Percentiles rank a stretch among this genome's conserved stretches.
phyloP scores from a whole-genome alignment of 1,140 invertebrate species.

The Musca domestica region DNA sequence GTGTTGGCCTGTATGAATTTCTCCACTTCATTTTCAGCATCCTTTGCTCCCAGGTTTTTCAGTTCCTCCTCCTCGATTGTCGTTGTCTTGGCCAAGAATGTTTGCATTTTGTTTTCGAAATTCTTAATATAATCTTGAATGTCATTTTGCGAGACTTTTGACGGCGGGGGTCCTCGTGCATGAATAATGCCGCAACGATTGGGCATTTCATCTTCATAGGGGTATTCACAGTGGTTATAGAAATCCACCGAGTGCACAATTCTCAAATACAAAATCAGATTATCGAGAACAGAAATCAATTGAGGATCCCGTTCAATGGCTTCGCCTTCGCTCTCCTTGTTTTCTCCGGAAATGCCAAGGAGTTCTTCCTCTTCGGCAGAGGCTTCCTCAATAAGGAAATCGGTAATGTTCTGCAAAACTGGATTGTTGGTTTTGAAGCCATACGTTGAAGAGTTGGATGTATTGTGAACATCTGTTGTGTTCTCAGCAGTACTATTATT shows the following conservation, averaged over 20 bases:
- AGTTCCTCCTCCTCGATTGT: slow-evolving; percentile 78
- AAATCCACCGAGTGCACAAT: slow-evolving; percentile 99
- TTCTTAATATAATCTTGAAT: slow-evolving; percentile 74
- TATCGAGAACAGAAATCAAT: slow-evolving; percentile 68
- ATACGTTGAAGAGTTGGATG: slow-evolving; percentile 57
- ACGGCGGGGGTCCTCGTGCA: slow-evolving; percentile 82
- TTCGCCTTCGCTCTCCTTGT: slow-evolving; percentile 58
- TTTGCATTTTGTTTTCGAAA: slow-evolving; percentile 85
- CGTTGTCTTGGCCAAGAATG: slow-evolving; percentile 74
- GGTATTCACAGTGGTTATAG: slow-evolving; percentile 98
- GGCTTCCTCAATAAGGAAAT: slow-evolving; percentile 97
- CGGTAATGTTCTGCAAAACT: slow-evolving; percentile 94
- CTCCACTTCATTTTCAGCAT: slow-evolving; percentile 85
- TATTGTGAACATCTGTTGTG: not conserved
- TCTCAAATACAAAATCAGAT: slow-evolving; percentile 89
- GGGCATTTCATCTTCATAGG: slow-evolving; percentile 99
- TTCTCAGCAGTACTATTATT: not conserved
- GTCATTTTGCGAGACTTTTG: slow-evolving; percentile 69
- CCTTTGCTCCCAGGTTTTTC: slow-evolving; percentile 82
- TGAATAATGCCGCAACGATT: slow-evolving; percentile 98
- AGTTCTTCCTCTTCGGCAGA: slow-evolving; percentile 97
- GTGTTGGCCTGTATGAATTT: slow-evolving; percentile 93
- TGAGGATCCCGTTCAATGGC: slow-evolving; percentile 76
- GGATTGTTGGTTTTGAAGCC: slow-evolving; percentile 90
- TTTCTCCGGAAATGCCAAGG: slow-evolving; percentile 68